Evolutionary conservation across 2,797 vertebrate species (phyloP).

Genomic region (Diglossa cyanea): DNA sequence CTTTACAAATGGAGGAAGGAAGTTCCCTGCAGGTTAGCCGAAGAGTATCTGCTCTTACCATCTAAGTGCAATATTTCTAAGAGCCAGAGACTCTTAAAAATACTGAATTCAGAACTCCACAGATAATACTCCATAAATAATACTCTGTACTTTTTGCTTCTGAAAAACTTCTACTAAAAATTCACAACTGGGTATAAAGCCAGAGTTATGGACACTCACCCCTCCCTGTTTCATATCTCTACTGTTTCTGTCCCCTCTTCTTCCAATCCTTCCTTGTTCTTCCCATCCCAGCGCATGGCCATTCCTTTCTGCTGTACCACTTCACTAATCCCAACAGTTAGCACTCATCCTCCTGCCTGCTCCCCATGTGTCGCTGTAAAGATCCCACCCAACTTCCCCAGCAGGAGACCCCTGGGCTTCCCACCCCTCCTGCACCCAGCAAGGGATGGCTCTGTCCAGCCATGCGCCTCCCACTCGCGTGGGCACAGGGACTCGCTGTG

Average conservation of each 20-base stretch:
- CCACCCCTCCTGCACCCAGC: rapidly evolving
- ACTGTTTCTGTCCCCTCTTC: not conserved
- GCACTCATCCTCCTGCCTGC: not conserved
- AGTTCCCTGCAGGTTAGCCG: conserved; percentile 23
- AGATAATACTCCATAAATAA: not conserved
- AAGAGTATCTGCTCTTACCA: not conserved
- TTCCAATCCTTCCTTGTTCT: not conserved
- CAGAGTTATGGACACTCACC: not conserved
- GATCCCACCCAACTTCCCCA: not conserved
- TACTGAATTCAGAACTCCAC: not conserved
- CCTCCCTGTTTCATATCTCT: not conserved
- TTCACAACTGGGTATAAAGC: not conserved
- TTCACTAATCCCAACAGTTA: not conserved
- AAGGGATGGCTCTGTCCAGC: not conserved
- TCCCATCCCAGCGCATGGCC: not conserved
- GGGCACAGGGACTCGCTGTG: rapidly evolving
- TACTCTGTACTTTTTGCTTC: not conserved
- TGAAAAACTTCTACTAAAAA: not conserved
- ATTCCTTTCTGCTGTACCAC: not conserved
- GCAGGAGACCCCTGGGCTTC: not conserved
- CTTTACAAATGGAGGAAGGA: conserved; percentile 35
- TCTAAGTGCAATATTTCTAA: not conserved
- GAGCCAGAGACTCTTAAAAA: not conserved
- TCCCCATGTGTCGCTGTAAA: not conserved
- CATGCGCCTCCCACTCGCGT: rapidly evolving